phyloP scores from a whole-genome alignment of 2,888 invertebrate species.

The Gasteruption jaculator region DNA sequence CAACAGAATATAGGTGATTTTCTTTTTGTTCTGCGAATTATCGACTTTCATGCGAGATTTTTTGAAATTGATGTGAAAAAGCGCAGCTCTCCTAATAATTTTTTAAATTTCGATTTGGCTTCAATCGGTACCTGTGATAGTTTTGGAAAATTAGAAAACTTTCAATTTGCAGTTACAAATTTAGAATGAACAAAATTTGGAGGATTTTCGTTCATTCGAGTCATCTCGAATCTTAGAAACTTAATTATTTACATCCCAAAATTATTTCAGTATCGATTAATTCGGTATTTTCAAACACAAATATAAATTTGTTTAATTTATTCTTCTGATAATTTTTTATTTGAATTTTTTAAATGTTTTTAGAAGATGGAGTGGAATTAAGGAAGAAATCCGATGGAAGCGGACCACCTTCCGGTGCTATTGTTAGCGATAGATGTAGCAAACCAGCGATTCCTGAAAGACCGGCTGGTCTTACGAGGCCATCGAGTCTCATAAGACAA shows the following conservation, averaged over 20 bases:
- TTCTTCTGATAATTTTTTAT: constrained; percentile 5
- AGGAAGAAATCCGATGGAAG: constrained; percentile 48
- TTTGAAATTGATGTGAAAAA: too few relatives aligned
- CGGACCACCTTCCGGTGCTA: constrained; percentile 26
- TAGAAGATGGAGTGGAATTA: constrained; percentile 54
- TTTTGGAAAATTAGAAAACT: too few relatives aligned
- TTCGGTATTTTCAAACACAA: too few relatives aligned
- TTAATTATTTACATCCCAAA: too few relatives aligned
- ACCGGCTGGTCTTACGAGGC: constrained; percentile 65
- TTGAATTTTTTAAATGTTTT: neutral
- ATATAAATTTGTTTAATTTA: constrained; percentile 2
- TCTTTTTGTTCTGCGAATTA: neutral
- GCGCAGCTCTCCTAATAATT: neutral
- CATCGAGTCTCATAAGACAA: constrained; percentile 47
- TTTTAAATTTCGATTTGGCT: neutral
- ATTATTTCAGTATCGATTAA: too few relatives aligned
- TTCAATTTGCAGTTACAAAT: too few relatives aligned
- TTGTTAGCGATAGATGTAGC: constrained; percentile 41
- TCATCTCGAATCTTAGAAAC: too few relatives aligned
- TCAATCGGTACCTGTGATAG: neutral
- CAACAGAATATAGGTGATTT: constrained; percentile 28
- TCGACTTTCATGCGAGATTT: neutral
- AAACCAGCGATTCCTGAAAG: constrained; percentile 82
- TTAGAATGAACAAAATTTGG: too few relatives aligned
- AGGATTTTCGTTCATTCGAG: too few relatives aligned